Conservation (phyloP, 2,113 vertebrate genomes). For the Lepus americanus region DNA sequence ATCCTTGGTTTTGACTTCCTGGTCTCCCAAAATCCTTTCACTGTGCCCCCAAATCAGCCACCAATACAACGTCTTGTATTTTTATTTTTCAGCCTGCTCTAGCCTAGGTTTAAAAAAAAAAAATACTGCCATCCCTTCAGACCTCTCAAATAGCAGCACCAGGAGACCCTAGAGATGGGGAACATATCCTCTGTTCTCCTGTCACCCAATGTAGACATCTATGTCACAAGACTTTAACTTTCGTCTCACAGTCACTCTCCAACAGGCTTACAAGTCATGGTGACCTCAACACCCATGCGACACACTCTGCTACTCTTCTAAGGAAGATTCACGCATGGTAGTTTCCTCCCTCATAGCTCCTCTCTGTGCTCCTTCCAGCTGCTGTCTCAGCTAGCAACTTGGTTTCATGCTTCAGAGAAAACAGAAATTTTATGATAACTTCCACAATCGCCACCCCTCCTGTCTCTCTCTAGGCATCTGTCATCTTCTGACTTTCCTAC, state of each 20-base stretch:
- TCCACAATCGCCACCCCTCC: background rate
- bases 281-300: background rate
- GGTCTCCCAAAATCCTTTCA: background rate
- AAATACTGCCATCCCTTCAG: background rate
- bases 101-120: background rate
- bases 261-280: background rate
- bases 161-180: background rate
- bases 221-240: background rate
- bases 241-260: background rate
- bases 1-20: background rate
- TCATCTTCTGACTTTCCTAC: background rate
- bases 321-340: background rate
- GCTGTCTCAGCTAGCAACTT: background rate
- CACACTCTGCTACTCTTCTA: background rate
- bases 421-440: background rate
- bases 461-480: background rate
- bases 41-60: background rate
- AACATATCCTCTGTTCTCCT: background rate
- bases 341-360: background rate
- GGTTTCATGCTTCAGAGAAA: conserved; percentile 44
- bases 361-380: background rate
- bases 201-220: background rate
- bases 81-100: background rate
- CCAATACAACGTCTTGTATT: background rate
- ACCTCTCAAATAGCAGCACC: background rate